Percentiles rank a stretch among this genome's conserved stretches.
These are phyloP conservation scores for Agapornis roseicollis DNA, from an alignment of 2,113 vertebrate species.

Conservation along the genomic window DNA sequence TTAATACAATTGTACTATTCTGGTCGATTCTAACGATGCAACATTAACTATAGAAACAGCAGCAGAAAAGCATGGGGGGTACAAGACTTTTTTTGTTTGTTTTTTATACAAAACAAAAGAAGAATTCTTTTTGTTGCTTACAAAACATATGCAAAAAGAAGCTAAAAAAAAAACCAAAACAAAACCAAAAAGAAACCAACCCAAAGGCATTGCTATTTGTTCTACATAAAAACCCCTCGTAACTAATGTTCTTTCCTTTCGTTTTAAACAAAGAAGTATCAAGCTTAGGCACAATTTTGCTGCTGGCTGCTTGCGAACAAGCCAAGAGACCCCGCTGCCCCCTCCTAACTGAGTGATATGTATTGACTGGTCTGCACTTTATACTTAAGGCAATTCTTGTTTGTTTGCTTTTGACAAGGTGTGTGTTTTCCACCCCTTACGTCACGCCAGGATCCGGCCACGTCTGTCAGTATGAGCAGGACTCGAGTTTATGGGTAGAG, in stretches of 20 bases:
- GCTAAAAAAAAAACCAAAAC: conserved; percentile 68
- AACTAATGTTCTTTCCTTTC: conserved; percentile 76
- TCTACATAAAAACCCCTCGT: conserved; percentile 74
- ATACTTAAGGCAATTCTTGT: conserved; percentile 80
- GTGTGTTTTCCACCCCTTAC: conserved; percentile 35
- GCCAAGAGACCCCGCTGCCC: conserved; percentile 60
- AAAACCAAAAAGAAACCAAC: not conserved
- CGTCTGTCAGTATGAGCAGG: conserved; percentile 56
- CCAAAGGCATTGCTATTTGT: conserved; percentile 73
- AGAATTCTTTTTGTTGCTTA: conserved; percentile 71
- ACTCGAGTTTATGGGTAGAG: conserved; percentile 47
- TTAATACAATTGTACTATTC: conserved; percentile 73
- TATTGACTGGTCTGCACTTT: conserved; percentile 60
- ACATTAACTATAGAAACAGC: conserved; percentile 74
- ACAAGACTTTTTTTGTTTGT: conserved; percentile 52
- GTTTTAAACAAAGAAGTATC: conserved; percentile 68
- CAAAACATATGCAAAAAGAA: conserved; percentile 82
- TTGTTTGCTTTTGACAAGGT: conserved; percentile 57
- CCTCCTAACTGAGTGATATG: conserved; percentile 61
- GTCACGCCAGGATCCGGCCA: conserved; percentile 21
- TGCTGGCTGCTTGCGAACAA: conserved; percentile 72
- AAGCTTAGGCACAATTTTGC: conserved; percentile 80
- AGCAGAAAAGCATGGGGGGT: conserved; percentile 74
- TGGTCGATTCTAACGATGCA: conserved; percentile 71
- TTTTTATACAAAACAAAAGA: conserved; percentile 77